Evolutionary conservation across 2,797 vertebrate genomes (phyloP).

Genomic region (Argyrosomus regius): DNA sequence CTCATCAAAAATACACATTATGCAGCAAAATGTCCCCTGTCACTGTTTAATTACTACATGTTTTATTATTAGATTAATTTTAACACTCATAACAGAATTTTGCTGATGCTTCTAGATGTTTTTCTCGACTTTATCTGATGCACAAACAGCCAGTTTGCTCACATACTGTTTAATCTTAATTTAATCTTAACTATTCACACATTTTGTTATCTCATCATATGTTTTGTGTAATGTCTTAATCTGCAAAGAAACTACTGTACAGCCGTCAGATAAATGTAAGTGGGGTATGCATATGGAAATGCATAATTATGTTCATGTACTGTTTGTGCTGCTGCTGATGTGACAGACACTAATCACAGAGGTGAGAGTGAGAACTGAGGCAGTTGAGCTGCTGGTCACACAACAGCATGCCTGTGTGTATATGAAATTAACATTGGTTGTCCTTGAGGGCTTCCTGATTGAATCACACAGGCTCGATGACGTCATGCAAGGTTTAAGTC

Average conservation of each 20-base stretch:
- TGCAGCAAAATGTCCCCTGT: neutral
- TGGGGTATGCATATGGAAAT: neutral
- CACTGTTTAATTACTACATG: neutral
- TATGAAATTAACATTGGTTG: constrained; percentile 86
- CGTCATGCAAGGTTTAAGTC: constrained; percentile 81
- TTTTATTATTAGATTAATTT: neutral
- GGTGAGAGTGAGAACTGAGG: constrained; percentile 53
- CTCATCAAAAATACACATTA: neutral
- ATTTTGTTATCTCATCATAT: too few species aligned
- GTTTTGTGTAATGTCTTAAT: neutral
- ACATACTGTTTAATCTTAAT: too few species aligned
- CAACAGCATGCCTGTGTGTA: constrained; percentile 64
- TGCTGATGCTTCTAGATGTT: neutral
- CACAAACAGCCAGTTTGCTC: too few species aligned
- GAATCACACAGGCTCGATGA: constrained; percentile 82
- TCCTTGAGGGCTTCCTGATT: constrained; percentile 88
- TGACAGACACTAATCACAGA: constrained; percentile 35
- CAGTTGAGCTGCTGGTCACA: constrained; percentile 56
- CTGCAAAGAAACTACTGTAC: neutral
- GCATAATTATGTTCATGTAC: neutral
- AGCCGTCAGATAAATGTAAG: neutral
- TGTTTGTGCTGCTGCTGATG: constrained; percentile 8
- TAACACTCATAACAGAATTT: neutral
- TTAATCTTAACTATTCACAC: too few species aligned
- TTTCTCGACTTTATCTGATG: too few species aligned